phyloP scores from a whole-genome alignment of 2,113 vertebrate genomes.

The Petromus typicus region DNA sequence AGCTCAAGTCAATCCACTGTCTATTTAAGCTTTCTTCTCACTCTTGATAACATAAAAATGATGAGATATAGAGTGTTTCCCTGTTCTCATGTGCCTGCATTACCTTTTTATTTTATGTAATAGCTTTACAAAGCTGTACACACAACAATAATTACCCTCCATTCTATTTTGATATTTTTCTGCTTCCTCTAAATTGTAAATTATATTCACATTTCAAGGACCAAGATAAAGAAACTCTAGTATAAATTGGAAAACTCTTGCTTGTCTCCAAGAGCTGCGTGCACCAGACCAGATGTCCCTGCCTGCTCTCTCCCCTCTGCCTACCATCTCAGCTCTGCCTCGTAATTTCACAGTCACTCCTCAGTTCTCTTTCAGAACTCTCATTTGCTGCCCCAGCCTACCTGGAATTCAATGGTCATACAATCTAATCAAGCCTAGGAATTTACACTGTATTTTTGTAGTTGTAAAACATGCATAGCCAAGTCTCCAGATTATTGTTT shows the following conservation, averaged over 20 bases:
- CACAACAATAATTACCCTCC: neutral
- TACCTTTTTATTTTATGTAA: conserved; percentile 36
- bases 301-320: neutral
- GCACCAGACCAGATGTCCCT: neutral
- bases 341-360: neutral
- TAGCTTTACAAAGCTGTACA: conserved; percentile 31
- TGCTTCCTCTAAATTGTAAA: conserved; percentile 23
- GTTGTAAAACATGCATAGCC: neutral
- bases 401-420: neutral
- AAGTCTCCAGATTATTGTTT: neutral
- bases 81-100: neutral
- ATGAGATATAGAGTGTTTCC: conserved; percentile 41
- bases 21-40: neutral
- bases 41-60: conserved; percentile 60
- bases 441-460: neutral
- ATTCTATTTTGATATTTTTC: neutral
- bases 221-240: neutral
- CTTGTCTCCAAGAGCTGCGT: neutral
- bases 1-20: conserved; percentile 30
- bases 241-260: neutral
- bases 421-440: neutral
- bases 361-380: neutral
- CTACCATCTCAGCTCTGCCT: neutral
- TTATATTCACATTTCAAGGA: neutral
- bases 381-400: neutral